Conservation (phyloP, 2,888 invertebrate genomes). For the Drosophila infuscata region DNA sequence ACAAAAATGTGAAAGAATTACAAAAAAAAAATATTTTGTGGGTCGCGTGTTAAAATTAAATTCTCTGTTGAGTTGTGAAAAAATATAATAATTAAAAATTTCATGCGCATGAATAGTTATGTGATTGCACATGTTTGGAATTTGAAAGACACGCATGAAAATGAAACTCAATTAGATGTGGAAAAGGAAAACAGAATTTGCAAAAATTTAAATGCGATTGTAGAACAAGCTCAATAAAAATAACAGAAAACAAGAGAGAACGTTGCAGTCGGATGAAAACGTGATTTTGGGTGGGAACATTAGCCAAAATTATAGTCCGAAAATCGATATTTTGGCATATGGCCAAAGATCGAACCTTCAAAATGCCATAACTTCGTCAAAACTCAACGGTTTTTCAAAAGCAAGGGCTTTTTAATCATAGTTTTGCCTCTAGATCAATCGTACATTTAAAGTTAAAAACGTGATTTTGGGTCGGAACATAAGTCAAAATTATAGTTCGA, state of each 20-base stretch:
- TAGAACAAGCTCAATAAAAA: not conserved
- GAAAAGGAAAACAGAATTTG: conserved; percentile 5
- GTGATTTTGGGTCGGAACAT: no score
- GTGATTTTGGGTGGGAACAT: no score
- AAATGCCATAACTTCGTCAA: no score
- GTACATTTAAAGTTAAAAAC: no score
- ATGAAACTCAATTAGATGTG: conserved; percentile 16
- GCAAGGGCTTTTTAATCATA: no score
- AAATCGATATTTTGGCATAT: no score
- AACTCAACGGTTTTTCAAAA: no score
- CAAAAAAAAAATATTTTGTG: conserved; percentile 10
- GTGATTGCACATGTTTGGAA: conserved; percentile 32
- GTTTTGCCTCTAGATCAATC: no score
- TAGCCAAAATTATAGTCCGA: no score
- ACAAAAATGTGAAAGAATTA: conserved; percentile 22
- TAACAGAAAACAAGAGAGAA: conserved; percentile 22
- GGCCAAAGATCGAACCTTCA: no score
- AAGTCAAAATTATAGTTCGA: no score
- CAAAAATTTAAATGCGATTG: conserved; percentile 15
- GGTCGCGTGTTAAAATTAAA: conserved; percentile 37
- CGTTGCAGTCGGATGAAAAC: no score
- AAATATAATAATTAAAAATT: conserved; percentile 6
- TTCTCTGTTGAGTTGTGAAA: conserved; percentile 11
- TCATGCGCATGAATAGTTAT: conserved; percentile 16
- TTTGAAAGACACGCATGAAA: conserved; percentile 39